Percentiles rank a stretch among this genome's conserved stretches.
Conservation (phyloP, 2,113 vertebrate genomes). For the Aythya baeri region DNA sequence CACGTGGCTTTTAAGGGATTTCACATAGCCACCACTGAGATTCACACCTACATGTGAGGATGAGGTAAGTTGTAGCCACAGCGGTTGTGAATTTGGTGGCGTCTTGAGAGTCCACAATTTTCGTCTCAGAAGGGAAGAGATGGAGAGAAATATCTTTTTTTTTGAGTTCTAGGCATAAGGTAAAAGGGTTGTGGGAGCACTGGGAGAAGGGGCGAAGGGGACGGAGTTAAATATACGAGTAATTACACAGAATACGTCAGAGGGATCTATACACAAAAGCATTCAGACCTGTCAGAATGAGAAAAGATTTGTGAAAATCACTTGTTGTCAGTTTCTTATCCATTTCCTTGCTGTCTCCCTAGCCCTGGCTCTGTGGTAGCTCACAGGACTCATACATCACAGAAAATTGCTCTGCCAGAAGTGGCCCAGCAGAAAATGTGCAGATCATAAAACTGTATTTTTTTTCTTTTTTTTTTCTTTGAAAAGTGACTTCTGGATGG, state of each 20-base stretch:
- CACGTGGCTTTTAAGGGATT: background rate
- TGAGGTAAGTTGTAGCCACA: fast-evolving
- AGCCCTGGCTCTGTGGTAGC: background rate
- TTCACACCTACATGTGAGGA: background rate
- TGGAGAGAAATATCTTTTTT: background rate
- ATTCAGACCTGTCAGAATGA: background rate
- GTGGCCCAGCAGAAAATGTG: background rate
- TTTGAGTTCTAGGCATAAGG: background rate
- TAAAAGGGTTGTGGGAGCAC: fast-evolving
- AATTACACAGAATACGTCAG: background rate
- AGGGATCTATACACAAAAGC: background rate
- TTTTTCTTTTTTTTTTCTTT: background rate
- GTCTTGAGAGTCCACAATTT: background rate
- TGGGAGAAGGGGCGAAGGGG: background rate
- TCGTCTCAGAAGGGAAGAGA: background rate
- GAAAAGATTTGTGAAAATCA: background rate
- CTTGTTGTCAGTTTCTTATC: background rate
- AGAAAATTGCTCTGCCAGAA: background rate
- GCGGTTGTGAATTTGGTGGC: background rate
- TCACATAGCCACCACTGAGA: background rate
- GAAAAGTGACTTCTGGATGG: background rate
- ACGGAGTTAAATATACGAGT: background rate
- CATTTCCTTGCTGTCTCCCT: background rate
- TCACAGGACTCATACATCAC: background rate
- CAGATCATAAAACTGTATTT: background rate